These are phyloP conservation scores for Anguilla japonica DNA, from an alignment of 2,113 vertebrate species.

Conservation along the genomic window DNA sequence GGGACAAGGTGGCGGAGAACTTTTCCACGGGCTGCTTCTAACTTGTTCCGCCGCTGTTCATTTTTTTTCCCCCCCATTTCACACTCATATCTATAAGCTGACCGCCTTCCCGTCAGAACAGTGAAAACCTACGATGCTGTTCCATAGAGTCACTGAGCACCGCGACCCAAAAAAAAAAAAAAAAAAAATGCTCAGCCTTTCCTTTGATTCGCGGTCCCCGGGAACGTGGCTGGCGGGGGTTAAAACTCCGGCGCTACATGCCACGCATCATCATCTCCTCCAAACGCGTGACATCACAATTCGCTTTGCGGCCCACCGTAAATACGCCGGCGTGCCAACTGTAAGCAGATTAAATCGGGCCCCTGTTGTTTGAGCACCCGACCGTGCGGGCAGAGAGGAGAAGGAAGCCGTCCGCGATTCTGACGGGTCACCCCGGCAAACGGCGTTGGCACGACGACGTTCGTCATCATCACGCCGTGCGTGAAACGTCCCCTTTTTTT, in stretches of 20 bases:
- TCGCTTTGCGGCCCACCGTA: neutral
- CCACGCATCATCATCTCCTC: neutral
- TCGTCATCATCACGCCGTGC: neutral
- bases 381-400: neutral
- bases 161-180: neutral
- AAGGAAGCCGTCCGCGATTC: neutral
- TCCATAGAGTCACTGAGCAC: conserved; percentile 35
- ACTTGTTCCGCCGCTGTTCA: neutral
- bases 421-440: conserved; percentile 8
- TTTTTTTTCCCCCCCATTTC: conserved; percentile 25
- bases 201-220: neutral
- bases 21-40: neutral
- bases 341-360: conserved; percentile 5
- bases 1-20: neutral
- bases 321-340: neutral
- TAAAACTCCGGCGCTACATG: neutral
- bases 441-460: neutral
- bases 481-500: conserved; percentile 6
- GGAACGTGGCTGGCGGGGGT: neutral
- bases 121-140: conserved; percentile 38
- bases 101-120: conserved; percentile 45
- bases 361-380: neutral
- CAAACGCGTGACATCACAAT: neutral
- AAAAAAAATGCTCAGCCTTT: neutral
- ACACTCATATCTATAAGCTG: conserved; percentile 40